These are phyloP conservation scores for Clusia tigrina DNA, from an alignment of 2,888 invertebrate species.

Conservation along the genomic window DNA sequence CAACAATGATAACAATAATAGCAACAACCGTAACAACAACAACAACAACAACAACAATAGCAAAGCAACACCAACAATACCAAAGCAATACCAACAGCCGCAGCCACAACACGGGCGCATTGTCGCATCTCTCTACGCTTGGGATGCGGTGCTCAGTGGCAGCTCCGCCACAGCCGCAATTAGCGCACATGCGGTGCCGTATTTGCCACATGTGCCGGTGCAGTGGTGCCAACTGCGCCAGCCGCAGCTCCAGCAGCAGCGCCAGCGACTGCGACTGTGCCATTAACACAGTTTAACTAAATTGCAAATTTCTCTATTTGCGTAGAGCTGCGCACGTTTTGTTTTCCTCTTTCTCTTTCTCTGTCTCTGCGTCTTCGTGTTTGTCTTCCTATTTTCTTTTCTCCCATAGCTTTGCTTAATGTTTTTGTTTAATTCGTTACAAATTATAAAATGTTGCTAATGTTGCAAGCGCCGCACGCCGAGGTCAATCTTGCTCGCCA, in stretches of 20 bases:
- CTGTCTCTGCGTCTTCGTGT: no score
- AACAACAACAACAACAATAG: neutral
- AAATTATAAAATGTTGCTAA: no score
- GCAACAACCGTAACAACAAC: neutral
- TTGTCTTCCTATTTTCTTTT: no score
- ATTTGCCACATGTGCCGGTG: neutral
- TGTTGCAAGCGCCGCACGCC: no score
- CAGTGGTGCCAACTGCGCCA: neutral
- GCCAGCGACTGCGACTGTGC: conserved; percentile 31
- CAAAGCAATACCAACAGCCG: neutral
- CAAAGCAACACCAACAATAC: no score
- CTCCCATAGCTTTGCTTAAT: no score
- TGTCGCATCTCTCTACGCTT: neutral
- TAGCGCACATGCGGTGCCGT: neutral
- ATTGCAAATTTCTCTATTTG: neutral
- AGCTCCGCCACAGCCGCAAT: neutral
- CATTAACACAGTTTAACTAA: conserved; percentile 51
- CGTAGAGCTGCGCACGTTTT: no score
- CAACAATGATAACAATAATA: conserved; percentile 42
- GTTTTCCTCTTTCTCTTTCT: no score
- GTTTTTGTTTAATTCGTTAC: no score
- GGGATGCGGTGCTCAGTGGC: neutral
- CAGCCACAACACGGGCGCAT: neutral
- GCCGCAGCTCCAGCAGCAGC: neutral
- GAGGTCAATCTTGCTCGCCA: no score